phyloP scores from a whole-genome alignment of 2,113 vertebrate genomes.

The Psilopsiagon aurifrons region DNA sequence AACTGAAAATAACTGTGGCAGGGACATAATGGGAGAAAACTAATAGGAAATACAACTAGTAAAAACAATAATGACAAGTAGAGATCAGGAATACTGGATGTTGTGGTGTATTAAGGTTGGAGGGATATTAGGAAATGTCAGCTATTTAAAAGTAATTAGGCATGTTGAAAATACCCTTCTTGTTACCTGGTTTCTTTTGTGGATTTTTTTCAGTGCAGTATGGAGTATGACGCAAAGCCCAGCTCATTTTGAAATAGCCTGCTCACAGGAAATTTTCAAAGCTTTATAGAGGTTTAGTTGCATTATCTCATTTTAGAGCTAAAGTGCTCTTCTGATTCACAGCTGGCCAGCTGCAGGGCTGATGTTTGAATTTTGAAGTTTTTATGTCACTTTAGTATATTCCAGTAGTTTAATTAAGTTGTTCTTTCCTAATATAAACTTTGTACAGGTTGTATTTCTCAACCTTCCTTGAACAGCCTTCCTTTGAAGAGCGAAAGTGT shows the following conservation, averaged over 20 bases:
- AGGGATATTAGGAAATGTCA: not conserved
- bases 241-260: not conserved
- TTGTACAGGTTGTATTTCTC: not conserved
- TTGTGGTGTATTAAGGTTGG: not conserved
- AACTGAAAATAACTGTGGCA: not conserved
- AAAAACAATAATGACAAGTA: not conserved
- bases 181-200: not conserved
- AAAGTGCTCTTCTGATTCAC: not conserved
- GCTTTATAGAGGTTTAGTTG: not conserved
- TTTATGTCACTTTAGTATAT: not conserved
- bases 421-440: not conserved
- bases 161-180: not conserved
- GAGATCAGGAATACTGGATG: not conserved
- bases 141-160: not conserved
- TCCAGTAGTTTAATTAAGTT: not conserved
- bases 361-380: not conserved
- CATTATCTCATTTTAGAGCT: not conserved
- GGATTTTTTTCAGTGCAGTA: not conserved
- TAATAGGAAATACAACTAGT: not conserved
- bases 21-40: not conserved
- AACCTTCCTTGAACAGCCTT: not conserved
- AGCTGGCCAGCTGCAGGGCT: not conserved
- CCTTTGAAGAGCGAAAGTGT: accelerated
- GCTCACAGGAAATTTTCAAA: not conserved
- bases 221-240: not conserved